Base-by-base conservation (phyloP, 2,113 vertebrate species). In the Mystacornis crossleyi region DNA sequence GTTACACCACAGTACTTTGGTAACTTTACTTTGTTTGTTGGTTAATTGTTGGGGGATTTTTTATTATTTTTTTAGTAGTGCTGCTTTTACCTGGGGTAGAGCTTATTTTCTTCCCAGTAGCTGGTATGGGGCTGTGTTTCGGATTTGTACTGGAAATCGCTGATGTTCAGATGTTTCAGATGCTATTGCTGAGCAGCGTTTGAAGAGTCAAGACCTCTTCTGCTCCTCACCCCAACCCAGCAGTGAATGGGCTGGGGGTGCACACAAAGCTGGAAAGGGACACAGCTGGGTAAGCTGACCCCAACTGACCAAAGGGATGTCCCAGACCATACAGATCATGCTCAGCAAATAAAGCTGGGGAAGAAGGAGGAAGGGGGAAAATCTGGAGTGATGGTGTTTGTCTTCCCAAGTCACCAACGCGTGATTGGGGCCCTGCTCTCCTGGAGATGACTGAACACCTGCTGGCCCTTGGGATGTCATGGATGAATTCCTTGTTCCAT, bases 21-120 rank as follows among this genome's bases (percentile, higher is more conserved):
- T 78, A 84, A 79, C 29, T 69, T 87, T 20, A 40, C 20, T 75
- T 74, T 51, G 12, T 6, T 38, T 3, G 19, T 17, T 38, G 14
- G 5, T 45, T 42, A 25, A 7, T 38, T 9, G 2, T 24, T 36
- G 4, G 9, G 7, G 3, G 8, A 4, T 29, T 31, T 29, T 11
- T 5, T 3, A 43, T 10, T 34, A 3, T 24, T 38, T 55, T n/a
- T 58, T 42, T 5, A 31, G 8, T 31, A 31, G 12, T 31, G 19
- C 13, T 74, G 6, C 5, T 14, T 67, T 74, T 67, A 47, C 18
- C 45, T 60, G 16, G 11, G 11, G 19, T 21, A 40, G 38, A 53
- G 9, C 12, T 74, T 2, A 29, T n/a, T 67, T 40, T 74, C 29
- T 34, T 67, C 53, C 17, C 24, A 45, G 38, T 25, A 38, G 23